Percentiles rank a stretch among this genome's conserved stretches.
Conservation (phyloP, 2,888 invertebrate species). For the Caenorhabditis becei region DNA sequence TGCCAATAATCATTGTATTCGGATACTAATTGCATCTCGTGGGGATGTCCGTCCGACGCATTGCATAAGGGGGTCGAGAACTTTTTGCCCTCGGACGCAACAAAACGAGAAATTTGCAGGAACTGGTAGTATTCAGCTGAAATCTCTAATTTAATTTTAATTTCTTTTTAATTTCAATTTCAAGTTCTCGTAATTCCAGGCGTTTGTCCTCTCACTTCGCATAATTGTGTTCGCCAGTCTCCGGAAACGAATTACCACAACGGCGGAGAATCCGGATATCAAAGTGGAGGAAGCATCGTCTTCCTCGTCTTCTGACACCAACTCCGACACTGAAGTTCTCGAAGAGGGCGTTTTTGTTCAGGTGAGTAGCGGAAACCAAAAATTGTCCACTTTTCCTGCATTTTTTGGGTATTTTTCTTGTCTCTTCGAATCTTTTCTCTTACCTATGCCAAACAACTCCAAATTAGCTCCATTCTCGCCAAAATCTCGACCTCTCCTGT, state of each 20-base stretch:
- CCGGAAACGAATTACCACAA: constrained; percentile 50
- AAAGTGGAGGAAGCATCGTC: constrained; percentile 53
- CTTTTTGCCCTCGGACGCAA: constrained; percentile 33
- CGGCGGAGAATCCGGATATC: constrained; percentile 54
- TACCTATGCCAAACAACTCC: neutral
- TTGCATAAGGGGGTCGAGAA: constrained; percentile 47
- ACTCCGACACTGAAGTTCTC: constrained; percentile 48
- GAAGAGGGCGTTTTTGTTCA: constrained; percentile 46
- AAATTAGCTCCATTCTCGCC: neutral
- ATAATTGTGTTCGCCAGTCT: constrained; percentile 63
- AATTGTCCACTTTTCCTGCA: neutral
- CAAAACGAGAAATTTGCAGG: too few species aligned
- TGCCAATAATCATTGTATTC: constrained; percentile 59
- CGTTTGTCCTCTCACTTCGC: constrained; percentile 67
- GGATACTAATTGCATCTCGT: constrained; percentile 61
- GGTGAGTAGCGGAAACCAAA: neutral
- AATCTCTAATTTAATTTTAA: neutral
- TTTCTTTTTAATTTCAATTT: too few species aligned
- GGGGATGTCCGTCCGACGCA: constrained; percentile 16
- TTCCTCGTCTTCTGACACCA: constrained; percentile 46
- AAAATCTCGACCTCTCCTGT: constrained; percentile 36
- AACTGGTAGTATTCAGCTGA: too few species aligned
- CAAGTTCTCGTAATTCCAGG: constrained; percentile 66
- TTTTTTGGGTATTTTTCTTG: neutral
- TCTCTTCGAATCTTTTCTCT: neutral